Evolutionary conservation across 2,888 invertebrate genomes (phyloP).

Genomic region (Falcaria lacertinaria): DNA sequence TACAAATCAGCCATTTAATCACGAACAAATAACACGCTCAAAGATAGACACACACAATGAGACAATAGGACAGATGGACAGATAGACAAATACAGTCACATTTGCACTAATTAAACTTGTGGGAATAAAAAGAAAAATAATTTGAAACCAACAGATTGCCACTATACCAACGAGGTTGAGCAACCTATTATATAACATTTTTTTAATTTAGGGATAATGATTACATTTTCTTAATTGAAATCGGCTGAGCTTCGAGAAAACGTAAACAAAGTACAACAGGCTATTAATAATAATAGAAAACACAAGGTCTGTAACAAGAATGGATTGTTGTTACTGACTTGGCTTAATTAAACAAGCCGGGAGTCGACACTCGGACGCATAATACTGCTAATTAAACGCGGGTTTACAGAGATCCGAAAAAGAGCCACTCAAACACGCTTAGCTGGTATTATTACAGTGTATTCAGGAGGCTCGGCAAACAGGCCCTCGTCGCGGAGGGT

Average conservation of each 20-base stretch:
- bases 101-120: too few relatives aligned
- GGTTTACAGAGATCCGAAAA: conserved; percentile 78
- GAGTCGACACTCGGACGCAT: conserved; percentile 76
- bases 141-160: too few relatives aligned
- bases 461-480: conserved; percentile 75
- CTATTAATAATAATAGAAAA: conserved; percentile 45
- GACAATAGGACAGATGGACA: too few relatives aligned
- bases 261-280: conserved; percentile 26
- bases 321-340: conserved; percentile 76
- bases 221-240: background rate
- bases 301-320: conserved; percentile 54
- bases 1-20: too few relatives aligned
- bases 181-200: too few relatives aligned
- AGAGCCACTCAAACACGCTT: conserved; percentile 79
- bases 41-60: too few relatives aligned
- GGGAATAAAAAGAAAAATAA: too few relatives aligned
- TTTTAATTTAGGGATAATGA: background rate
- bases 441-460: conserved; percentile 78
- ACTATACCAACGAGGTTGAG: too few relatives aligned
- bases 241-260: background rate
- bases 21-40: too few relatives aligned
- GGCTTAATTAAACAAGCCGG: conserved; percentile 75
- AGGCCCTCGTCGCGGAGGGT: conserved; percentile 73
- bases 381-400: conserved; percentile 78
- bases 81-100: too few relatives aligned